Percentiles rank a stretch among this genome's conserved stretches.
These are phyloP conservation scores for Calameuta filiformis DNA, from an alignment of 2,888 invertebrate genomes.

Conservation along the genomic window DNA sequence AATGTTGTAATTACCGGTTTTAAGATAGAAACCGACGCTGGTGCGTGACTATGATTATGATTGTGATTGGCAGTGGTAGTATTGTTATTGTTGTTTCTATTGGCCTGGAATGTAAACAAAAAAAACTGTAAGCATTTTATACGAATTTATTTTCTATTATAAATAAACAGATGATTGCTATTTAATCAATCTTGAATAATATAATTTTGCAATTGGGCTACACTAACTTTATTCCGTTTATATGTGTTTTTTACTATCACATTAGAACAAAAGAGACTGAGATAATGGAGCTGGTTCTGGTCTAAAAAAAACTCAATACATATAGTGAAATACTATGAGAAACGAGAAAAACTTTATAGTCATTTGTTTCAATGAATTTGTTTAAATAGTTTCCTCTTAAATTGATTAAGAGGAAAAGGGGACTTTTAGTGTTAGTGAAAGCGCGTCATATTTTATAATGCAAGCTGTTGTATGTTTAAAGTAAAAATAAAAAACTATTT, in stretches of 20 bases:
- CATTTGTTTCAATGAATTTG: too few relatives aligned
- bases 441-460: background rate
- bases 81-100: slow-evolving; percentile 53
- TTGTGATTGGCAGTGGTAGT: slow-evolving; percentile 64
- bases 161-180: background rate
- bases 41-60: slow-evolving; percentile 53
- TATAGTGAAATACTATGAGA: too few relatives aligned
- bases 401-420: too few relatives aligned
- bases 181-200: background rate
- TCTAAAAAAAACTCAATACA: too few relatives aligned
- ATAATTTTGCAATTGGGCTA: too few relatives aligned
- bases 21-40: slow-evolving; percentile 42
- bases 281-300: too few relatives aligned
- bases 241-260: too few relatives aligned
- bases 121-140: background rate
- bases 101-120: slow-evolving; percentile 9
- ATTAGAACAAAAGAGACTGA: too few relatives aligned
- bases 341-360: too few relatives aligned
- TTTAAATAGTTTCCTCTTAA: too few relatives aligned
- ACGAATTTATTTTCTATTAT: background rate
- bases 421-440: background rate
- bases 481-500: slow-evolving; percentile 9
- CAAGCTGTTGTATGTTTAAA: background rate
- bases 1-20: slow-evolving; percentile 59
- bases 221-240: too few relatives aligned